Evolutionary conservation across 1,140 invertebrate species (phyloP).

Genomic region (Drosophila burlai): DNA sequence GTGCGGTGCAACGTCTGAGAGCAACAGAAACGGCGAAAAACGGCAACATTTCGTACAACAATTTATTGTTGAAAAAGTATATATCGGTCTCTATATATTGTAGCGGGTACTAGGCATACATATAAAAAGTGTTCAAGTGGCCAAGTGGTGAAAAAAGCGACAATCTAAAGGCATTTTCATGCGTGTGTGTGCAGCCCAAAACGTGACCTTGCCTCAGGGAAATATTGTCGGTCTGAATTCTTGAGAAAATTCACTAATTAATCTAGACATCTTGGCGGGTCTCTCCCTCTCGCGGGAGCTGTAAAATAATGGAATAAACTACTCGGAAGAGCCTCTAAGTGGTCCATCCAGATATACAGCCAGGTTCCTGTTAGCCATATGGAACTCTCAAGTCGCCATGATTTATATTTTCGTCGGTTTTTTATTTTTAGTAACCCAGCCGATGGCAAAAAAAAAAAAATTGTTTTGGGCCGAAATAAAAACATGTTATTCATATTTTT

Average conservation of each 20-base stretch:
- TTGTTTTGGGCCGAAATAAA: constrained; percentile 57
- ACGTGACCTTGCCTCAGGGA: constrained; percentile 47
- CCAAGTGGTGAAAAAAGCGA: constrained; percentile 10
- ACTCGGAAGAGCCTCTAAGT: constrained; percentile 12
- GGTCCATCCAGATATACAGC: constrained; percentile 6
- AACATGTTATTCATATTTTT: constrained; percentile 71
- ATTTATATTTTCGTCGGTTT: constrained; percentile 64
- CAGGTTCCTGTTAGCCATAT: constrained; percentile 59
- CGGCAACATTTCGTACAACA: constrained; percentile 66
- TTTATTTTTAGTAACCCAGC: constrained; percentile 62
- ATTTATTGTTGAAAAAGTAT: constrained; percentile 63
- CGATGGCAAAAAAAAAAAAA: constrained; percentile 23
- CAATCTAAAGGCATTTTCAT: constrained; percentile 24
- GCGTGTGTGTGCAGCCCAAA: constrained; percentile 45
- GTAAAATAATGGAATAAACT: constrained; percentile 39
- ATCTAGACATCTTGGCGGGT: constrained; percentile 27
- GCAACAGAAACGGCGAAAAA: constrained; percentile 54
- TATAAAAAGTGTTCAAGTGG: constrained; percentile 11
- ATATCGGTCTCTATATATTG: constrained; percentile 35
- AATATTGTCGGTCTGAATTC: constrained; percentile 30
- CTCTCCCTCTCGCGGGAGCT: neutral
- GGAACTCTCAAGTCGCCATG: constrained; percentile 43
- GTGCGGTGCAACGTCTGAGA: constrained; percentile 68
- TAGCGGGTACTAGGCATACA: constrained; percentile 24
- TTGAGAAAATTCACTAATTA: constrained; percentile 25